These are phyloP conservation scores for Monoplex corrugatus DNA, from an alignment of 2,888 invertebrate species.

Conservation along the genomic window DNA sequence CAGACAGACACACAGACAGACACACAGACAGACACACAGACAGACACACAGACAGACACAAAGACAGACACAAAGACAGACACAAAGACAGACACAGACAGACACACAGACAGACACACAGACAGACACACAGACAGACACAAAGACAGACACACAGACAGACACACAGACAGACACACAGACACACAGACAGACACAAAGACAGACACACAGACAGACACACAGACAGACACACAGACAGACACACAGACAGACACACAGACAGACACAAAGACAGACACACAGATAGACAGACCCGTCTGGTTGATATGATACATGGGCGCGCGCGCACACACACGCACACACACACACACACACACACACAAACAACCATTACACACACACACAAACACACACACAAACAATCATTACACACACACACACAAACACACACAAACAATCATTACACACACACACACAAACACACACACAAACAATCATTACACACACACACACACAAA, in stretches of 20 bases:
- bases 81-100: background rate
- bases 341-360: no score
- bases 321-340: background rate
- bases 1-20: slow-evolving; percentile 38
- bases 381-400: no score
- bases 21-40: slow-evolving; percentile 23
- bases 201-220: background rate
- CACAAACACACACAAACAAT: background rate
- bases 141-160: no score
- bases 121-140: background rate
- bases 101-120: background rate
- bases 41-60: background rate
- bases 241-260: no score
- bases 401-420: background rate
- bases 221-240: background rate
- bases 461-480: no score
- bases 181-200: no score
- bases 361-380: no score
- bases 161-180: background rate
- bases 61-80: background rate
- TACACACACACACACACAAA: background rate
- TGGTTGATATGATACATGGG: no score
- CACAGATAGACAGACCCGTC: background rate
- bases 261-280: background rate
- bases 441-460: background rate